Evolutionary conservation across 1,140 invertebrate genomes (phyloP).

Genomic region (Eufriesea mexicana): DNA sequence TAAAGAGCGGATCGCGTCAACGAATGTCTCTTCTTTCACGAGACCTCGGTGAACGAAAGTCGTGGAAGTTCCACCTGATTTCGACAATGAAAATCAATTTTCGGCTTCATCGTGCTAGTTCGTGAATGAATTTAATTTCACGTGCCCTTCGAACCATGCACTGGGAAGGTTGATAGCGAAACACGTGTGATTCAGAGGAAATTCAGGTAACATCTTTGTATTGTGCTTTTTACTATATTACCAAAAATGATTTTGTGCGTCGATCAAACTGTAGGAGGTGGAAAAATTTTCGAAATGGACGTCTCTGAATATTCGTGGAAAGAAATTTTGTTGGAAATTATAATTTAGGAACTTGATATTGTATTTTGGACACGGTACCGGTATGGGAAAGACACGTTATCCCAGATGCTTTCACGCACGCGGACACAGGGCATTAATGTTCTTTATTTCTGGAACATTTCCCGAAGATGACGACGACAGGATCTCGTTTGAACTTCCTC

Average conservation of each 20-base stretch:
- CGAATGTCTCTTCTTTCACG: background rate
- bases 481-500: conserved; percentile 37
- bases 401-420: background rate
- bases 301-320: background rate
- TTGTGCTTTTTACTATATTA: background rate
- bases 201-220: conserved; percentile 26
- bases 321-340: background rate
- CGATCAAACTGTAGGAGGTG: background rate
- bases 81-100: conserved; percentile 13
- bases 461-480: conserved; percentile 16
- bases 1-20: conserved; percentile 65
- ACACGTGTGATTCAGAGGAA: conserved; percentile 20
- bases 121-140: conserved; percentile 25
- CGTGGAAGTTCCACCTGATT: background rate
- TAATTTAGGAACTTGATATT: background rate
- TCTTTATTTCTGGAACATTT: conserved; percentile 1
- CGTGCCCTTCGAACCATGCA: conserved; percentile 7
- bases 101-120: background rate
- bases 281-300: background rate
- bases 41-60: background rate
- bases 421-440: background rate
- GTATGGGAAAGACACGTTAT: background rate
- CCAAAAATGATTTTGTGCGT: background rate
- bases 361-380: background rate
- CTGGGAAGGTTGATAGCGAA: conserved; percentile 17